Conservation (phyloP, 92 coral and sea anemone species). For the Chrysogorgia sp. region DNA sequence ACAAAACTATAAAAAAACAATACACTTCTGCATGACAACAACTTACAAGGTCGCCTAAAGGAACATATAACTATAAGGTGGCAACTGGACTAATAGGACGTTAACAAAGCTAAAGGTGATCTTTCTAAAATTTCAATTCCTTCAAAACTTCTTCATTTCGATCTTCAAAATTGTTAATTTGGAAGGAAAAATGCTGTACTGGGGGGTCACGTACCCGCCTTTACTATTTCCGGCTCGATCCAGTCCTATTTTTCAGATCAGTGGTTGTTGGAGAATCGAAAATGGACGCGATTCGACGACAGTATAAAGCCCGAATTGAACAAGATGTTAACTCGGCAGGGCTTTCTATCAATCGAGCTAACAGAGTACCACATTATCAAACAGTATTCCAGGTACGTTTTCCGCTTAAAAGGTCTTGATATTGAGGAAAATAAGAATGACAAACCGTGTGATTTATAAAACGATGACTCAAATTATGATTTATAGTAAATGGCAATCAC, state of each 20-base stretch:
- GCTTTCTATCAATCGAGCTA: conserved; percentile 31
- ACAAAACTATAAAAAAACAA: too few species aligned
- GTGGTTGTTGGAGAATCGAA: neutral
- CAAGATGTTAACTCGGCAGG: conserved; percentile 42
- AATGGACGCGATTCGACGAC: conserved; percentile 43
- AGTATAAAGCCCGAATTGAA: conserved; percentile 25
- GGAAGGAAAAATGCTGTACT: neutral
- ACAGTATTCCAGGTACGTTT: conserved; percentile 37
- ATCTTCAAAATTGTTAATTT: too few species aligned
- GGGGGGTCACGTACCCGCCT: neutral
- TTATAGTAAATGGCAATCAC: too few species aligned
- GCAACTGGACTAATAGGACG: too few species aligned
- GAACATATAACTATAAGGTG: too few species aligned
- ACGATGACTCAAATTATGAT: neutral
- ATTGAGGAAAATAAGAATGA: neutral
- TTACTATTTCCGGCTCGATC: neutral
- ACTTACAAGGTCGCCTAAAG: too few species aligned
- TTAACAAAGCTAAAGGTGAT: too few species aligned
- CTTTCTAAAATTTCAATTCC: too few species aligned
- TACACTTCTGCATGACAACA: too few species aligned
- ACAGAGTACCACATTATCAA: conserved; percentile 37
- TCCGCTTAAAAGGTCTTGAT: neutral
- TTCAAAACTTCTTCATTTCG: too few species aligned
- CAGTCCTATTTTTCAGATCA: too few species aligned
- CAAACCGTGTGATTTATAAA: neutral